These are phyloP conservation scores for Scarus forsteni DNA, from an alignment of 2,797 vertebrate genomes.

Conservation along the genomic window DNA sequence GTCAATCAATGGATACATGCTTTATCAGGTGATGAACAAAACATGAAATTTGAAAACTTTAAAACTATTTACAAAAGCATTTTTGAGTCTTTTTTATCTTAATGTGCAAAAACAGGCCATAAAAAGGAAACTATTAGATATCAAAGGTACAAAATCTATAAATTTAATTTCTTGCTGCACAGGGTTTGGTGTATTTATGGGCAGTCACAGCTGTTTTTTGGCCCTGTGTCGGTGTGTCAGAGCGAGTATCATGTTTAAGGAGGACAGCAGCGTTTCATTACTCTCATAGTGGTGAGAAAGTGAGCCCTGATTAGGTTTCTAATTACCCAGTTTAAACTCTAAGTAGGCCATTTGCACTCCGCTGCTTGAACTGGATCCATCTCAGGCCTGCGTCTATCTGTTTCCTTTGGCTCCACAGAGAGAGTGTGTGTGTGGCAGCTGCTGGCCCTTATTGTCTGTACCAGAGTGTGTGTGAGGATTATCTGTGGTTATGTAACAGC, in stretches of 20 bases:
- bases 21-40: no score
- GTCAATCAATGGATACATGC: no score
- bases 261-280: conserved; percentile 81
- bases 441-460: conserved; percentile 49
- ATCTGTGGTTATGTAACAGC: conserved; percentile 78
- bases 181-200: conserved; percentile 19
- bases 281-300: conserved; percentile 68
- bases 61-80: no score
- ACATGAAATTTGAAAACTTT: no score
- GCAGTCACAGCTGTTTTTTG: conserved; percentile 63
- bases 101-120: no score
- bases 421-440: conserved; percentile 56
- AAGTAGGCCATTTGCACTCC: conserved; percentile 87
- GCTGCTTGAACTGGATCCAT: conserved; percentile 76
- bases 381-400: conserved; percentile 54
- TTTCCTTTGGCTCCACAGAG: conserved; percentile 56
- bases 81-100: no score
- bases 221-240: conserved; percentile 17
- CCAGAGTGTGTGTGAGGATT: conserved; percentile 60
- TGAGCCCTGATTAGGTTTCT: conserved; percentile 85
- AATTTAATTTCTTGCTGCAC: no score
- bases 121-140: no score
- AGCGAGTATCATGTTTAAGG: conserved; percentile 28
- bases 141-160: no score
- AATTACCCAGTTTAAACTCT: conserved; percentile 87